Evolutionary conservation across 2,888 invertebrate genomes (phyloP).

Genomic region (Augiades crinisus): DNA sequence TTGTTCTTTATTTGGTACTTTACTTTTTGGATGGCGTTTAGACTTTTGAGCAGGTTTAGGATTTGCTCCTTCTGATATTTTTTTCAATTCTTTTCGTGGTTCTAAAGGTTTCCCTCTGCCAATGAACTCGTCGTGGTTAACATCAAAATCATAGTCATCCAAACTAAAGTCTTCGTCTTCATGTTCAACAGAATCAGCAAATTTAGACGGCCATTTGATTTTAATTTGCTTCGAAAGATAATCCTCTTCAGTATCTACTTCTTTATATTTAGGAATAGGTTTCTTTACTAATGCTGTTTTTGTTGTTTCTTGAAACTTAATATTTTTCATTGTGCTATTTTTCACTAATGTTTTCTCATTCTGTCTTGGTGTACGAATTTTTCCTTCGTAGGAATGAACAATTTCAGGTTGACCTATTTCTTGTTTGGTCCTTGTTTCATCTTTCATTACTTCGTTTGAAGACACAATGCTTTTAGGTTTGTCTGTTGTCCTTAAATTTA

Average conservation of each 20-base stretch:
- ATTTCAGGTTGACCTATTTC: slow-evolving; percentile 14
- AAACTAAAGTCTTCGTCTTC: slow-evolving; percentile 71
- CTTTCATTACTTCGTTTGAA: slow-evolving; percentile 6
- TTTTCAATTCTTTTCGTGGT: slow-evolving; percentile 40
- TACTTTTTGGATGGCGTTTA: not conserved
- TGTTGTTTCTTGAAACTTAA: slow-evolving; percentile 14
- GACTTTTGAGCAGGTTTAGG: slow-evolving; percentile 11
- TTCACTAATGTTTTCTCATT: slow-evolving; percentile 3
- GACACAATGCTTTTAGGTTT: slow-evolving; percentile 1
- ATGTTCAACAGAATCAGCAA: slow-evolving; percentile 53
- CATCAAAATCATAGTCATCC: slow-evolving; percentile 67
- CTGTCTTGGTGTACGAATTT: slow-evolving; percentile 19
- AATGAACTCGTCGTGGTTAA: slow-evolving; percentile 63
- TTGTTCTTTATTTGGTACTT: not conserved
- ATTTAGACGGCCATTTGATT: slow-evolving; percentile 38
- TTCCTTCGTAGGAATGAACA: slow-evolving; percentile 22
- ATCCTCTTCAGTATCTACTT: slow-evolving; percentile 56
- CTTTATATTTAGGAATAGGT: slow-evolving; percentile 62
- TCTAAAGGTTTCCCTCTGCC: slow-evolving; percentile 58
- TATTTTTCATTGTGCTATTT: not conserved
- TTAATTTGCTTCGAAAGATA: slow-evolving; percentile 45
- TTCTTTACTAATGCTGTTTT: slow-evolving; percentile 48
- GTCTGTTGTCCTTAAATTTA: slow-evolving; percentile 17
- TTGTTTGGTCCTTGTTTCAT: slow-evolving; percentile 8
- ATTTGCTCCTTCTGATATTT: slow-evolving; percentile 17